Evolutionary conservation across 2,113 vertebrate genomes (phyloP).

Genomic region (Phrynosoma platyrhinos): DNA sequence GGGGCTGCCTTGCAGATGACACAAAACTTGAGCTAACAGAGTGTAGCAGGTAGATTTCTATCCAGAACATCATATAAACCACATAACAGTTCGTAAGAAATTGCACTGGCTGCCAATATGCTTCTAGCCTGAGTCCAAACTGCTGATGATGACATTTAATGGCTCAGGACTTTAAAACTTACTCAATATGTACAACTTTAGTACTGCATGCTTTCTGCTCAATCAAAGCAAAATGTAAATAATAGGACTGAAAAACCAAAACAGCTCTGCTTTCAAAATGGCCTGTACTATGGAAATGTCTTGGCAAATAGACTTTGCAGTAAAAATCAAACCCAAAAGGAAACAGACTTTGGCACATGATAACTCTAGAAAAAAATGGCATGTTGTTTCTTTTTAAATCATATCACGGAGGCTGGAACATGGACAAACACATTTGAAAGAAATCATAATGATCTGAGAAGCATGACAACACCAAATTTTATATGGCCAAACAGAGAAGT

Average conservation of each 20-base stretch:
- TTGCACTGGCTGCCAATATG: no score
- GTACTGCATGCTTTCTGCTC: neutral
- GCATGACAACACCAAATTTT: neutral
- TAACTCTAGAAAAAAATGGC: neutral
- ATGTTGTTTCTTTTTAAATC: neutral
- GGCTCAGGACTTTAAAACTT: no score
- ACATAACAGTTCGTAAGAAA: no score
- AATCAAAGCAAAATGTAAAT: neutral
- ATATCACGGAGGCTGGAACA: neutral
- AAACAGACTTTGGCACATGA: conserved; percentile 8
- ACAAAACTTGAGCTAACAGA: no score
- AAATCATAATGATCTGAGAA: neutral
- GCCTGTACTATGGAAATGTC: neutral
- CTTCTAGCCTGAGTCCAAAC: no score
- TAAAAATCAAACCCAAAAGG: conserved; percentile 14
- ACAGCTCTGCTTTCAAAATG: neutral
- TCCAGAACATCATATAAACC: no score
- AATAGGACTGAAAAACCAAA: neutral
- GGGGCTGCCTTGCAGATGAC: no score
- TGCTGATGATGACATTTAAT: no score
- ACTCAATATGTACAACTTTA: neutral
- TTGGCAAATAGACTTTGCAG: neutral
- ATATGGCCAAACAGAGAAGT: neutral
- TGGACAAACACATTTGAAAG: neutral
- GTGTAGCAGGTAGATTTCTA: no score